phyloP scores from a whole-genome alignment of 2,888 invertebrate genomes.

The Serrognathus titanus region DNA sequence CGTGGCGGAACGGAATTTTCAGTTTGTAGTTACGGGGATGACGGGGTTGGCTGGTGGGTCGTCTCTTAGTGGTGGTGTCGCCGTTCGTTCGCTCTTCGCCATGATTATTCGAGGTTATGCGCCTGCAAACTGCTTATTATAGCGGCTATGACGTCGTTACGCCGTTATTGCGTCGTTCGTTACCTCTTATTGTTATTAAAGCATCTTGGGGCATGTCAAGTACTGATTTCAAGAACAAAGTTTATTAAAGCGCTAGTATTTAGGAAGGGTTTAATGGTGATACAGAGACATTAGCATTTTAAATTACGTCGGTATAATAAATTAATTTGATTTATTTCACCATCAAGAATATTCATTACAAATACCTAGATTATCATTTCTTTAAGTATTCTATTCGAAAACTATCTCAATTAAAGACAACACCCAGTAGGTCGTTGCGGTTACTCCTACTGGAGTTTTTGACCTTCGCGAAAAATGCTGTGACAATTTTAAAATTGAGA shows the following conservation, averaged over 20 bases:
- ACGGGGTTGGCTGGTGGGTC: background rate
- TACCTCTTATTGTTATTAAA: constrained; percentile 1
- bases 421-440: too few relatives aligned
- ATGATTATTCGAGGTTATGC: constrained; percentile 1
- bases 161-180: background rate
- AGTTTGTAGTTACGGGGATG: background rate
- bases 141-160: background rate
- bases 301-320: too few relatives aligned
- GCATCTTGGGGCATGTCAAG: background rate
- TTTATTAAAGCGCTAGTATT: too few relatives aligned
- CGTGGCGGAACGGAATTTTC: background rate
- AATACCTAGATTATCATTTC: background rate
- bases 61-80: background rate
- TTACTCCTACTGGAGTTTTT: too few relatives aligned
- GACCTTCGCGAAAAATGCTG: too few relatives aligned
- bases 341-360: constrained; percentile 13
- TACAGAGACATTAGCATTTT: too few relatives aligned
- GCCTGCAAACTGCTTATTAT: constrained; percentile 1
- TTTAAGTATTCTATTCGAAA: background rate
- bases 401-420: background rate
- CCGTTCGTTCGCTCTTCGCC: background rate
- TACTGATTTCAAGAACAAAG: too few relatives aligned
- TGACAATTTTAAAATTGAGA: too few relatives aligned
- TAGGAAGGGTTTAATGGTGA: too few relatives aligned
- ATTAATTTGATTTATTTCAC: constrained; percentile 4